Percentiles rank a stretch among this genome's conserved stretches.
These are phyloP conservation scores for Phalacrocorax pelagicus DNA, from an alignment of 2,113 vertebrate genomes.

Conservation along the genomic window DNA sequence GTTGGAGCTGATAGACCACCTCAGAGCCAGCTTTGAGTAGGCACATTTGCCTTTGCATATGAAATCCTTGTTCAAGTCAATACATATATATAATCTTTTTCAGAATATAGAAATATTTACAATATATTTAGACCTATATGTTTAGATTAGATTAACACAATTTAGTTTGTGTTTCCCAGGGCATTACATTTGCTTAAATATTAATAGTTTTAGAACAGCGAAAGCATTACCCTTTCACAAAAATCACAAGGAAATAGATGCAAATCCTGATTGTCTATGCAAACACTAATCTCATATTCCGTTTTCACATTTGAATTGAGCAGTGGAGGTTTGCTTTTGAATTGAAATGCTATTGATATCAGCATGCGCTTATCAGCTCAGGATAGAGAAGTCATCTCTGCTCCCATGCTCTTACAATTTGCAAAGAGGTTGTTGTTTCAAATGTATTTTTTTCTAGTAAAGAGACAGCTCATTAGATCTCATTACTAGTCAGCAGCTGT, in stretches of 20 bases:
- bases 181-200: not conserved
- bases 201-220: not conserved
- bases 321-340: conserved; percentile 49
- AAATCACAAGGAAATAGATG: not conserved
- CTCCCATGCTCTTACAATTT: conserved; percentile 58
- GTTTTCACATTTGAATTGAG: conserved; percentile 50
- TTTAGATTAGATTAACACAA: not conserved
- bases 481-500: conserved; percentile 73
- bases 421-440: conserved; percentile 57
- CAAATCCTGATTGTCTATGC: conserved; percentile 1
- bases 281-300: not conserved
- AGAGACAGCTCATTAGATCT: conserved; percentile 73
- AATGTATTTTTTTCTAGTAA: conserved; percentile 68
- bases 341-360: conserved; percentile 65
- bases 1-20: not conserved
- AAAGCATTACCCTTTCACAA: not conserved
- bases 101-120: not conserved
- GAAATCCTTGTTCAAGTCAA: conserved; percentile 8
- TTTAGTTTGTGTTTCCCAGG: not conserved
- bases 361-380: conserved; percentile 34
- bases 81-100: not conserved
- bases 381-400: conserved; percentile 26
- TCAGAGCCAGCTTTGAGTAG: not conserved
- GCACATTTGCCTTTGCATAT: not conserved
- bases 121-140: not conserved